Base-by-base conservation (phyloP, 1,140 invertebrate genomes). In the Drosophila rufa region DNA sequence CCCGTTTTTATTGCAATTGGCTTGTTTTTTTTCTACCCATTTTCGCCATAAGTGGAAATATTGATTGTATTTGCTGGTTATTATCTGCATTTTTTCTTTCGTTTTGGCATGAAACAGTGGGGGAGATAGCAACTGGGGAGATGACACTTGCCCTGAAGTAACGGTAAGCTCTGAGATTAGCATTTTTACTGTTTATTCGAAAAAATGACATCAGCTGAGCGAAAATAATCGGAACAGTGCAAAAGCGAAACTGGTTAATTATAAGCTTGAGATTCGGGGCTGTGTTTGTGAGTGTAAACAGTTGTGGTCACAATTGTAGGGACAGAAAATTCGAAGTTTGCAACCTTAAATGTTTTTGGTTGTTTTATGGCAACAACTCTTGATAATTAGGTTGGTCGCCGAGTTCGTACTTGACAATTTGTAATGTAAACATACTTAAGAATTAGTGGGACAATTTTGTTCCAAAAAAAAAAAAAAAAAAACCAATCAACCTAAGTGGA, bases 151-250 rank as follows among this genome's bases (percentile, higher is more conserved):
- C 53, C 53, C 53, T 55, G 33, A 55, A 55, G 55, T 57, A 57
- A 57, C 33, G 55, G 55, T 43, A 51, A 5, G 17, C 17, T n/a
- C 9, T 33, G 30, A 61, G 38, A 66, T 62, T 38, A 22, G 33
- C 33, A 62, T 55, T 36, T 36, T 47, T 19, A 27, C 22, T 15
- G 17, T 66, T 70, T 30, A 33, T 46, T 19, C 38, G 12, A 38
- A 22, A 43, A 55, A 30, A 87, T 89, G 84, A 89, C 84, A 89
- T 89, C 84, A 89, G 84, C 84, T 87, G 85, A 65, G 27, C 53
- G n/a, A 89, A 89, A 89, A 89, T 80, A 79, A 70, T 62, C 57
- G n/a, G 15, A 58, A 33, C 25, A 53, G 48, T 62, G 38, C 27
- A 62, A 76, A 53, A 43, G 58, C 36, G n/a, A 64, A 83, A 86